Conservation (phyloP, 1,140 invertebrate genomes). For the Drosophila rhopaloa region DNA sequence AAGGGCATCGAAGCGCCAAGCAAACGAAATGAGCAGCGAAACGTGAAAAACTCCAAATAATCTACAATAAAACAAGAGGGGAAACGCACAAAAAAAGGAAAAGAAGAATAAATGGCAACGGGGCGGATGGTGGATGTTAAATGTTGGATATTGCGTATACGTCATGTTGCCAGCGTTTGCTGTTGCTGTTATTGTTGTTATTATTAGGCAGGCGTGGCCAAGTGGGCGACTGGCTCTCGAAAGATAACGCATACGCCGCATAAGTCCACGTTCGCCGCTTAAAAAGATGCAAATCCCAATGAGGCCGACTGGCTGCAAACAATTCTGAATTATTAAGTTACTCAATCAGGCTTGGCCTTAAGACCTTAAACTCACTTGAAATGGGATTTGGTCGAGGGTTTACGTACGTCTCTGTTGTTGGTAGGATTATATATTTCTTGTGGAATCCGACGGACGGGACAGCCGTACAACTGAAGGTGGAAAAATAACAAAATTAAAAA, state of each 20-base stretch:
- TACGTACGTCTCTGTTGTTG: constrained; percentile 33
- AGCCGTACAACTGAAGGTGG: constrained; percentile 26
- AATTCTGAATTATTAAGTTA: constrained; percentile 57
- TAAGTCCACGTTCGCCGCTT: constrained; percentile 32
- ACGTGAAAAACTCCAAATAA: constrained; percentile 55
- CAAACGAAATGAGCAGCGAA: constrained; percentile 41
- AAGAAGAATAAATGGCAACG: constrained; percentile 11
- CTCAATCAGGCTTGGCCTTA: constrained; percentile 47
- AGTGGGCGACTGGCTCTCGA: constrained; percentile 19
- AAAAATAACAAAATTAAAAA: background rate
- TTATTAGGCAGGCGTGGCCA: constrained; percentile 44
- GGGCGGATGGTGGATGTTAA: constrained; percentile 42
- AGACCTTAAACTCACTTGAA: constrained; percentile 55
- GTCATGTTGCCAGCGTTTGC: constrained; percentile 6
- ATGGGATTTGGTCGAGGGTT: constrained; percentile 52
- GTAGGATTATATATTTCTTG: constrained; percentile 7
- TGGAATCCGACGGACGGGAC: too few relatives aligned
- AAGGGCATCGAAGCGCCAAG: constrained; percentile 29
- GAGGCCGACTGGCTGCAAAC: constrained; percentile 37
- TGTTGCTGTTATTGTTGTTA: constrained; percentile 12
- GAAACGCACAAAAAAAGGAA: background rate
- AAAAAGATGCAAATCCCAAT: constrained; percentile 51
- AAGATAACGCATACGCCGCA: constrained; percentile 59
- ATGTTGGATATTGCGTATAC: constrained; percentile 44
- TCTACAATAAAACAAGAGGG: constrained; percentile 20